Percentiles rank a stretch among this genome's conserved stretches.
Conservation (phyloP, 2,888 invertebrate genomes). For the Synergus umbraculus region DNA sequence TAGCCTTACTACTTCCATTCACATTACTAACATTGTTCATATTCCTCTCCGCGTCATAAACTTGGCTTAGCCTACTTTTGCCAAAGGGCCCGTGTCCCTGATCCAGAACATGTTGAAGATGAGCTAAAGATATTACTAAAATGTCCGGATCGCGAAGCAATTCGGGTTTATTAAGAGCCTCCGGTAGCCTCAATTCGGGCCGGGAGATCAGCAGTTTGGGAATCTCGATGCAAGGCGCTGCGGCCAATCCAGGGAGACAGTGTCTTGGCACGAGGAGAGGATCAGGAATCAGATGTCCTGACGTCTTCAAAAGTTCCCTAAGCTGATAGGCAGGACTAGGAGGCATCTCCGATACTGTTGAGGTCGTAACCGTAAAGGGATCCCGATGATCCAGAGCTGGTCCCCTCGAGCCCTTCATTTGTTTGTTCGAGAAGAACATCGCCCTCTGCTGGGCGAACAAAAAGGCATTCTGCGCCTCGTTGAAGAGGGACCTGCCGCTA, state of each 20-base stretch:
- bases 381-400: neutral
- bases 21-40: constrained; percentile 51
- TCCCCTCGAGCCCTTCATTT: neutral
- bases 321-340: constrained; percentile 84
- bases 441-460: constrained; percentile 8
- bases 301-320: constrained; percentile 83
- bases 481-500: neutral
- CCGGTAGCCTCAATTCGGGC: constrained; percentile 86
- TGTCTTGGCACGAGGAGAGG: constrained; percentile 89
- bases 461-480: neutral
- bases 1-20: constrained; percentile 56
- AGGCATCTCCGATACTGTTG: constrained; percentile 59
- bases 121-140: constrained; percentile 86
- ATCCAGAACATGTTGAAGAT: constrained; percentile 80
- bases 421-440: constrained; percentile 25
- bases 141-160: constrained; percentile 88
- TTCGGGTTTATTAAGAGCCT: constrained; percentile 85
- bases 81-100: constrained; percentile 67
- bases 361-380: constrained; percentile 48
- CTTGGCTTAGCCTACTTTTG: constrained; percentile 52
- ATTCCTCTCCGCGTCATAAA: constrained; percentile 43
- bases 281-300: constrained; percentile 87
- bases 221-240: constrained; percentile 87
- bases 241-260: constrained; percentile 84
- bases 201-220: constrained; percentile 85